These are phyloP conservation scores for Pteronura brasiliensis DNA, from an alignment of 2,113 vertebrate genomes.

Conservation along the genomic window DNA sequence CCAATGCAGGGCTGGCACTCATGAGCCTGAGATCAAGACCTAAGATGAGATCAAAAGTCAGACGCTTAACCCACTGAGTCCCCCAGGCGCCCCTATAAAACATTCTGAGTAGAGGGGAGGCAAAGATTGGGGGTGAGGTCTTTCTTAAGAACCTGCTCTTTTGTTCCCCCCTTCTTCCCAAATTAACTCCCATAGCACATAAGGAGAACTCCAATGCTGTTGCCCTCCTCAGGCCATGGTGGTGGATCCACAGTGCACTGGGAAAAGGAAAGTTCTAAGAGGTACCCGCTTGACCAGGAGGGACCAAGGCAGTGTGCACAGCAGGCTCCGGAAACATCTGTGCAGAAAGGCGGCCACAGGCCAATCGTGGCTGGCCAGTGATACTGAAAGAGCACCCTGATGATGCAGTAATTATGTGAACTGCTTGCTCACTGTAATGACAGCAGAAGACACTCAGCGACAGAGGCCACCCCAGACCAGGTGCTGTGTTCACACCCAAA, in stretches of 20 bases:
- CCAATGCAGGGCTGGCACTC: background rate
- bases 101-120: fast-evolving
- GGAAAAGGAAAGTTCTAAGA: fast-evolving
- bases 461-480: fast-evolving
- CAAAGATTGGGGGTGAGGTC: background rate
- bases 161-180: fast-evolving
- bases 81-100: background rate
- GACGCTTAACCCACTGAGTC: background rate
- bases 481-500: fast-evolving
- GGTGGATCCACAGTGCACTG: fast-evolving
- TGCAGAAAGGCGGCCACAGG: fast-evolving
- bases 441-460: too few relatives aligned
- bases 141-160: background rate
- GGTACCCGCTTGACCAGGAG: fast-evolving
- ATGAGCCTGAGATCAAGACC: background rate
- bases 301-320: fast-evolving
- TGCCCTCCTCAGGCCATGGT: fast-evolving
- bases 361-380: fast-evolving
- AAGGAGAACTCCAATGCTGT: background rate
- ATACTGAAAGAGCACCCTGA: fast-evolving
- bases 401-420: fast-evolving
- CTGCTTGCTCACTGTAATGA: background rate
- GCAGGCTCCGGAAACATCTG: fast-evolving
- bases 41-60: background rate
- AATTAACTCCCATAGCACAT: fast-evolving